These are phyloP conservation scores for Mus caroli DNA, from an alignment of 2,797 vertebrate species.

Conservation along the genomic window DNA sequence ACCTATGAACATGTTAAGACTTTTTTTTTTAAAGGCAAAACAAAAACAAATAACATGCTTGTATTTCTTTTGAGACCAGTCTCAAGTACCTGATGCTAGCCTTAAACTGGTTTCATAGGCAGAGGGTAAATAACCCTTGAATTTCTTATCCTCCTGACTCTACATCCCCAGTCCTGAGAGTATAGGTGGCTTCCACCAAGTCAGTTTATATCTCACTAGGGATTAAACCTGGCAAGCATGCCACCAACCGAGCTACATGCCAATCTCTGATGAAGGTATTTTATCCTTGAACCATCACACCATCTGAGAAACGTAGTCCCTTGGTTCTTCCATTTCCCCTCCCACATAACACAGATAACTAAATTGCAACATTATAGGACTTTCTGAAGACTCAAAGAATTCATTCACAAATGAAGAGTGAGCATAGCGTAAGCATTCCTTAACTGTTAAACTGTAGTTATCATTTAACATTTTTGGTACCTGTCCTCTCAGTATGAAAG, in stretches of 20 bases:
- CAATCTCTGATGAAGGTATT: neutral
- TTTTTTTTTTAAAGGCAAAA: neutral
- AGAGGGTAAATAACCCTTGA: neutral
- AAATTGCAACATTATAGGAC: neutral
- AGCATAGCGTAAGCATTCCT: neutral
- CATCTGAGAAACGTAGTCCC: neutral
- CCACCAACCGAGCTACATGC: neutral
- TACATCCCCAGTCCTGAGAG: neutral
- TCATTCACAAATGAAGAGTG: neutral
- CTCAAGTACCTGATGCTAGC: neutral
- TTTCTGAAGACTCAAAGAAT: neutral
- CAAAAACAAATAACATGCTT: neutral
- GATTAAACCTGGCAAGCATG: neutral
- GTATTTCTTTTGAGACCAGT: neutral
- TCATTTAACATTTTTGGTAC: neutral
- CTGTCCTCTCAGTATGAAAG: conserved; percentile 25
- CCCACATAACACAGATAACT: neutral
- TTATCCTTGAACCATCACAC: neutral
- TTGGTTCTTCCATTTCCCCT: conserved; percentile 7
- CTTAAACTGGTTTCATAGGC: neutral
- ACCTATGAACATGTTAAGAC: neutral
- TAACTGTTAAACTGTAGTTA: neutral
- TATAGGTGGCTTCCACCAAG: neutral
- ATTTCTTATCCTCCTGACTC: neutral
- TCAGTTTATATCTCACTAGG: neutral